Conservation (phyloP, 2,797 vertebrate species). For the Brotula barbata region DNA sequence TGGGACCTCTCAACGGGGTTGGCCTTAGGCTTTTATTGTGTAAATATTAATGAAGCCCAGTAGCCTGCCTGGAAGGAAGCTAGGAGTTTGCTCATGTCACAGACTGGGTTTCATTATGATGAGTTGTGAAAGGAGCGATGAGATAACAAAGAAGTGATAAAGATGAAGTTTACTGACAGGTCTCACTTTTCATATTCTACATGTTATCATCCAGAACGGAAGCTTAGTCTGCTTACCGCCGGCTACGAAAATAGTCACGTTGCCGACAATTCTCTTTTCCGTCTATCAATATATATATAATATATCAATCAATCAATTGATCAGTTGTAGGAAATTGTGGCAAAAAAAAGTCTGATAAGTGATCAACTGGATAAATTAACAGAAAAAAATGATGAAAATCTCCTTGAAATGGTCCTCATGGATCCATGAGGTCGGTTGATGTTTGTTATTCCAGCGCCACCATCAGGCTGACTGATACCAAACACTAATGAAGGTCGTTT, state of each 20-base stretch:
- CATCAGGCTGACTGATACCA: too few relatives aligned
- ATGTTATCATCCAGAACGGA: conserved; percentile 53
- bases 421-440: too few relatives aligned
- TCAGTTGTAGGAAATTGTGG: too few relatives aligned
- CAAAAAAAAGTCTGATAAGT: too few relatives aligned
- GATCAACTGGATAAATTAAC: too few relatives aligned
- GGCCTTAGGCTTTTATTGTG: conserved; percentile 81
- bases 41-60: conserved; percentile 82
- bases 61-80: conserved; percentile 78
- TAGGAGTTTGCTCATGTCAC: conserved; percentile 75
- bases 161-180: conserved; percentile 74
- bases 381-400: too few relatives aligned
- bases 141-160: conserved; percentile 68
- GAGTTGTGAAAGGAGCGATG: conserved; percentile 71
- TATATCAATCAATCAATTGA: too few relatives aligned
- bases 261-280: too few relatives aligned
- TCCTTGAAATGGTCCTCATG: too few relatives aligned
- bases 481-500: too few relatives aligned
- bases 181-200: conserved; percentile 70
- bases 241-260: conserved; percentile 7
- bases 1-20: conserved; percentile 78
- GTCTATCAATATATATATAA: too few relatives aligned
- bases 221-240: conserved; percentile 54
- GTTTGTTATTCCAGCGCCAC: too few relatives aligned
- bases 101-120: conserved; percentile 71